Base-by-base conservation (phyloP, 64 coral and sea anemone genomes). In the Stichodactyla helianthus region DNA sequence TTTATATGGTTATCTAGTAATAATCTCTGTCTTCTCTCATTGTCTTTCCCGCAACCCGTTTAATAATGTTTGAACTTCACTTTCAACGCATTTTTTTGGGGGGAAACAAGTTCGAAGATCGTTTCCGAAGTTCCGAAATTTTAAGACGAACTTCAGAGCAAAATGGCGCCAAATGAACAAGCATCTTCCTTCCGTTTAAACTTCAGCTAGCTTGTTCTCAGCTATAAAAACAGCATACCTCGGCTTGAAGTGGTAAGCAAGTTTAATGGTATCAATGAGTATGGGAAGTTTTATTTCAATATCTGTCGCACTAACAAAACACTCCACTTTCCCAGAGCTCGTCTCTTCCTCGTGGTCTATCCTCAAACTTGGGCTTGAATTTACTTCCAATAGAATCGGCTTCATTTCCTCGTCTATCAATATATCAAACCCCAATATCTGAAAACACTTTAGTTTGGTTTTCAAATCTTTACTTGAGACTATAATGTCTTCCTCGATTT, bases 391-490 rank as follows among this genome's bases (percentile, higher is more conserved):
- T 50, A 96, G 81, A 83, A 90, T 59, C 8, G 94, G 88, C 52
- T 90, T 96, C 15, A 96, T 67, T 17, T 96, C 88, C 51, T 68
- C 84, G 51, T 93, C 88, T n/a, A 96, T 82, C 65, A 96, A 86
- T 52, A 96, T 96, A 84, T 96, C 94, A 93, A 96, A 96, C 53
- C 94, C 94, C 79, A 96, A 74, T 51, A 96, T 93, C 67, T 96
- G 94, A 90, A 96, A 96, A 79, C 87, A 93, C 31, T 78, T 83
- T 13, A 96, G 54, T 15, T 93, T 85, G 16, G 62, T 77, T 77
- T 96, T 96, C 91, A 93, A 52, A 5, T 89, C 94, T 31, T 87
- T 84, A 81, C 58, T 90, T 64, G 84, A 81, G 6, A 53, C 78
- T 15, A 55, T 59, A n/a, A 93, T 67, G 11, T 93, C 90, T 67